Base-by-base conservation (phyloP, 2,888 invertebrate genomes). In the Resseliella maxima region DNA sequence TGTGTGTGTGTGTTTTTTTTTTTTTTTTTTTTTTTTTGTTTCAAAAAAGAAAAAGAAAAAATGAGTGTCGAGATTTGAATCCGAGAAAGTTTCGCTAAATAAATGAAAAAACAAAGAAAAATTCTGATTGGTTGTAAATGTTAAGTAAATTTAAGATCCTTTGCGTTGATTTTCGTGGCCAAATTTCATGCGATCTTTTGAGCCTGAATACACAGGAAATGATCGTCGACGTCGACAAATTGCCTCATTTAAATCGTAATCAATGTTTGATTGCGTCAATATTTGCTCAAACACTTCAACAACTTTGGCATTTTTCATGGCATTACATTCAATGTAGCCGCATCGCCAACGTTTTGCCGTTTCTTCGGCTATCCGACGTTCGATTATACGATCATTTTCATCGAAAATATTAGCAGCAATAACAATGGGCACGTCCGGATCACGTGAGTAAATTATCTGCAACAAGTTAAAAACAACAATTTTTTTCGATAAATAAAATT, bases 321-420 rank as follows among this genome's bases (percentile, higher is more conserved):
- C 93, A 21, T 92, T 92, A 86, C 92, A 92, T 88, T 92, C 92
- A 21, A 93, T 90, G 87, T 92, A 93, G 24, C 92, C 92, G 87
- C 92, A 91, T 87, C 91, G 92, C 93, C 93, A 93, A 88, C 92
- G 92, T 86, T 91, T 91, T 0, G 92, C 92, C 59, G 92, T 89
- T 72, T 90, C 89, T 87, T 91, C 91, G 0, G 91, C 90, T 0
- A 91, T 90, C 87, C 91, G 92, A 50, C 89, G 88, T 8, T 89
- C 88, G 36, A 92, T 90, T 88, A 90, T 89, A 35, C 90, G 89
- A 85, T 89, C 89, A 46, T 90, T 90, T 21, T 94, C 89, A 89
- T 95, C 95, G 85, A 92, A 91, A 90, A 95, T 95, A 90, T 95
- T 95, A 64, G 94, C 95, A 12, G 94, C 94, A 27, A 95, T 92